Evolutionary conservation across 2,797 vertebrate species (phyloP).

Genomic region (Chelon auratus): DNA sequence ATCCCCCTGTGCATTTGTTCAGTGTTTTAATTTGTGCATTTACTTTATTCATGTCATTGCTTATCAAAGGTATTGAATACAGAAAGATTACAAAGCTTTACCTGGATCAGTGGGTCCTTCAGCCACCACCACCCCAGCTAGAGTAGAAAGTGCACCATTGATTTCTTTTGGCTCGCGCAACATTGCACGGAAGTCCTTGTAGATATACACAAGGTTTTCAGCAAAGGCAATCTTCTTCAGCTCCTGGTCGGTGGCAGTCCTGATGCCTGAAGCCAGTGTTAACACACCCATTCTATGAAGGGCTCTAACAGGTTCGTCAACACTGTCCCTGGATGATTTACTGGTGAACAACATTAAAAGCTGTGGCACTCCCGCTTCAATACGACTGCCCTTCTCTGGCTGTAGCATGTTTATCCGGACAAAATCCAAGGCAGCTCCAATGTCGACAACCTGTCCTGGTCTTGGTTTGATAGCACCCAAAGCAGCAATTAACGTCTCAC

Average conservation of each 20-base stretch:
- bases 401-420: constrained; percentile 88
- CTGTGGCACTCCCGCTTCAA: constrained; percentile 85
- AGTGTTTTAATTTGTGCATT: neutral
- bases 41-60: neutral
- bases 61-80: neutral
- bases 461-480: constrained; percentile 84
- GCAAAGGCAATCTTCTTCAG: constrained; percentile 88
- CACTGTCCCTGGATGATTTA: constrained; percentile 89
- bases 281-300: constrained; percentile 86
- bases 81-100: constrained; percentile 47
- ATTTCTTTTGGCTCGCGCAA: constrained; percentile 69
- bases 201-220: constrained; percentile 78
- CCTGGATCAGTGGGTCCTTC: constrained; percentile 82
- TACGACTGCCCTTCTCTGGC: constrained; percentile 86
- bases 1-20: neutral
- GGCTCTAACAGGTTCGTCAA: constrained; percentile 80
- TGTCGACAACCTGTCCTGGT: constrained; percentile 80
- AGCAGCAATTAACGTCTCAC: constrained; percentile 72
- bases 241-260: constrained; percentile 79
- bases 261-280: constrained; percentile 87
- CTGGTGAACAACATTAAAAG: constrained; percentile 90
- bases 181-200: constrained; percentile 77
- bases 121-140: constrained; percentile 82
- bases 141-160: constrained; percentile 85
- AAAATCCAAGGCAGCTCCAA: constrained; percentile 90